A percentile compares a stretch with the other conserved stretches of the same genome.
Evolutionary conservation across 2,797 vertebrate genomes (phyloP).

Genomic region (Pseudochaenichthys georgianus): DNA sequence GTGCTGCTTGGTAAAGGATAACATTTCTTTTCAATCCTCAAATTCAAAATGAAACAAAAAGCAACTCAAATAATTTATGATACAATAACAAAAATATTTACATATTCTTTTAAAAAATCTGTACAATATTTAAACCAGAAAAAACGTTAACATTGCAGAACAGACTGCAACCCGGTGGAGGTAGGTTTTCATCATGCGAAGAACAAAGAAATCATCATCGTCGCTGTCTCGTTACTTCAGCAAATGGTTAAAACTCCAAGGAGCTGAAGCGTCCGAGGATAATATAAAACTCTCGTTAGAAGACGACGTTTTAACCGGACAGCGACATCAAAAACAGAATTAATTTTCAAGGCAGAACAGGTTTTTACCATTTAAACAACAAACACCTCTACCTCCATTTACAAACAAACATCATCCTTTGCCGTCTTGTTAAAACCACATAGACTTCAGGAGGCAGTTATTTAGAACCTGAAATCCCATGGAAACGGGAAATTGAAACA

Average conservation of each 20-base stretch:
- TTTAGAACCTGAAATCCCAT: too few relatives aligned
- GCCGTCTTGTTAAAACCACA: too few relatives aligned
- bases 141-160: constrained; percentile 41
- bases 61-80: constrained; percentile 85
- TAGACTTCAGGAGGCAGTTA: too few relatives aligned
- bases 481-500: too few relatives aligned
- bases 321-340: constrained; percentile 14
- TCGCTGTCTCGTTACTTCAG: constrained; percentile 10
- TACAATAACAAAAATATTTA: constrained; percentile 78
- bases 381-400: constrained; percentile 9
- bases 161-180: constrained; percentile 76
- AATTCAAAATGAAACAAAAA: constrained; percentile 63
- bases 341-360: constrained; percentile 61
- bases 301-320: constrained; percentile 40
- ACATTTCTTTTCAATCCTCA: constrained; percentile 48
- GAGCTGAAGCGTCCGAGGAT: constrained; percentile 3
- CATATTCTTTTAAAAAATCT: constrained; percentile 55
- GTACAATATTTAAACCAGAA: constrained; percentile 65
- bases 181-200: constrained; percentile 79
- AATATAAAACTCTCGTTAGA: background rate
- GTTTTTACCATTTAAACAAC: constrained; percentile 36
- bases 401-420: too few relatives aligned
- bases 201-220: constrained; percentile 22
- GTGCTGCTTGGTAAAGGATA: constrained; percentile 74
- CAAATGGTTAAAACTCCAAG: background rate